A percentile compares a stretch with the other conserved stretches of the same genome.
Evolutionary conservation across 2,113 vertebrate species (phyloP).

Genomic region (Anguilla rostrata): DNA sequence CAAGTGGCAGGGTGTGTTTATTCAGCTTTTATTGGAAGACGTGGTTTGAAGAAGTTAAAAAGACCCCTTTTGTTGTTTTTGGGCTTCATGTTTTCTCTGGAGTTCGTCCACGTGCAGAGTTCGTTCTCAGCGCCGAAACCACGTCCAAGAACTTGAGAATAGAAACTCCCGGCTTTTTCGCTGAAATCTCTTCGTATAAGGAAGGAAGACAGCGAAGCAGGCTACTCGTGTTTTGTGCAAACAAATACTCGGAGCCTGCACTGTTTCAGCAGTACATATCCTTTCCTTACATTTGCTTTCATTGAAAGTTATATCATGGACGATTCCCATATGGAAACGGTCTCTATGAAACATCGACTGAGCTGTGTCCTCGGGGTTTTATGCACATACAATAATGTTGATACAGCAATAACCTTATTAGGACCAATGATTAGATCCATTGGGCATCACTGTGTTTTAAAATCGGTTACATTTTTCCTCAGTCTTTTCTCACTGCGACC

Average conservation of each 20-base stretch:
- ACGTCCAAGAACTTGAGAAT: conserved; percentile 31
- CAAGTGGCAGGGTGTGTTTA: conserved; percentile 74
- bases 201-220: conserved; percentile 4
- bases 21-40: conserved; percentile 81
- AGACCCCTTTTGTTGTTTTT: conserved; percentile 75
- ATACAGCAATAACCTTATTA: background rate
- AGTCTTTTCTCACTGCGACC: background rate
- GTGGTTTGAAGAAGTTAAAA: conserved; percentile 79
- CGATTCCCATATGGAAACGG: background rate
- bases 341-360: background rate
- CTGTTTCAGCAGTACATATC: background rate
- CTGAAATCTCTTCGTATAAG: background rate
- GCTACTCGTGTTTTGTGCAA: conserved; percentile 21
- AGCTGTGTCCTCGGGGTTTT: background rate
- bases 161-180: conserved; percentile 49
- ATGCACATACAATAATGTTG: conserved; percentile 17
- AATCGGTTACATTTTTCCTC: background rate
- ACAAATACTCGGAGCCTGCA: conserved; percentile 2
- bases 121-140: conserved; percentile 58
- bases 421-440: conserved; percentile 14
- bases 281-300: conserved; percentile 13
- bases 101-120: conserved; percentile 61
- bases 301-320: conserved; percentile 5
- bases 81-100: conserved; percentile 72
- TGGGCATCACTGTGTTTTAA: conserved; percentile 6